Evolutionary conservation across 2,113 vertebrate genomes (phyloP).

Genomic region (Scolopax mira): DNA sequence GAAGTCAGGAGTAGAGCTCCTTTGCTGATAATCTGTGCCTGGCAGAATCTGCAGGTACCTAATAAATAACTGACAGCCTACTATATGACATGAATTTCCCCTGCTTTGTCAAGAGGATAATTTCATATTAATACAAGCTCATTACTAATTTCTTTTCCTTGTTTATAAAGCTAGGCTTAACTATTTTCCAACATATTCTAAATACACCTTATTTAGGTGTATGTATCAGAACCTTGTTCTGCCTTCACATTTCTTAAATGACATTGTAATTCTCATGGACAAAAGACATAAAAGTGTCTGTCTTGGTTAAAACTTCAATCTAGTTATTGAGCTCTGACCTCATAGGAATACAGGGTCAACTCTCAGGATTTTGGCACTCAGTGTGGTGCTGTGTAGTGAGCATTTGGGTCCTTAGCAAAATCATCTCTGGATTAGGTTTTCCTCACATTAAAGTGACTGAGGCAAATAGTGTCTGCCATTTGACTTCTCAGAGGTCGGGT

Average conservation of each 20-base stretch:
- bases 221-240: not conserved
- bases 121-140: not conserved
- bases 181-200: not conserved
- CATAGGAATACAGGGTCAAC: not conserved
- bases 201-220: no score
- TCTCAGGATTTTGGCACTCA: not conserved
- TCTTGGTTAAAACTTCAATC: not conserved
- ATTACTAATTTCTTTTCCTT: slow-evolving; percentile 10
- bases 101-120: not conserved
- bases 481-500: not conserved
- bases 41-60: not conserved
- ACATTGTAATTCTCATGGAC: not conserved
- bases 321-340: not conserved
- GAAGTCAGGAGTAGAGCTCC: not conserved
- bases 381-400: not conserved
- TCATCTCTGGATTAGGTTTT: not conserved
- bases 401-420: not conserved
- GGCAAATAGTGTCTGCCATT: not conserved
- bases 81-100: not conserved
- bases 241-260: not conserved
- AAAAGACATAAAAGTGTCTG: not conserved
- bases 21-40: not conserved
- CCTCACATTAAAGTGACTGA: not conserved
- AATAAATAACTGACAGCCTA: not conserved
- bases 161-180: not conserved